phyloP scores from a whole-genome alignment of 2,113 vertebrate genomes.

The Lepisosteus osseus region DNA sequence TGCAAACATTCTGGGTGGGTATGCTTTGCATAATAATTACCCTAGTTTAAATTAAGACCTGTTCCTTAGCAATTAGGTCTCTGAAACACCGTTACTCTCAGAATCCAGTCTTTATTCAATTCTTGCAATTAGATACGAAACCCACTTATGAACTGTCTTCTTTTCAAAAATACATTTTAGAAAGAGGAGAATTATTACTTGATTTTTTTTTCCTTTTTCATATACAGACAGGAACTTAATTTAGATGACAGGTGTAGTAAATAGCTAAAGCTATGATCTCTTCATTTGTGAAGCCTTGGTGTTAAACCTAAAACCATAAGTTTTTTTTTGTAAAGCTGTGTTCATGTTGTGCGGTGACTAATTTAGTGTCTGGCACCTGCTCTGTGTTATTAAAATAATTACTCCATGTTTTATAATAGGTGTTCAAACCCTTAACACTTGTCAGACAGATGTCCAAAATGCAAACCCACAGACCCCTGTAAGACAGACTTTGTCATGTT shows the following conservation, averaged over 20 bases:
- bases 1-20: slow-evolving; percentile 99
- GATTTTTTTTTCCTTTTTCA: slow-evolving; percentile 18
- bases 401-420: slow-evolving; percentile 41
- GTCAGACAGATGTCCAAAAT: slow-evolving; percentile 44
- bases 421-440: slow-evolving; percentile 49
- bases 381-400: slow-evolving; percentile 36
- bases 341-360: slow-evolving; percentile 36
- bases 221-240: neutral
- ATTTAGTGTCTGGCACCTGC: slow-evolving; percentile 48
- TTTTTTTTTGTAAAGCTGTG: neutral
- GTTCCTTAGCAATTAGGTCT: slow-evolving; percentile 97
- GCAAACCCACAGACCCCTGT: slow-evolving; percentile 37
- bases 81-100: slow-evolving; percentile 85
- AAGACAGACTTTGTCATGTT: neutral
- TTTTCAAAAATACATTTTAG: slow-evolving; percentile 67
- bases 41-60: slow-evolving; percentile 99
- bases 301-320: slow-evolving; percentile 51
- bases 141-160: slow-evolving; percentile 75
- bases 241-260: slow-evolving; percentile 51
- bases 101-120: slow-evolving; percentile 85
- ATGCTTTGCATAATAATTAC: slow-evolving; percentile 99
- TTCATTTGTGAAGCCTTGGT: slow-evolving; percentile 45
- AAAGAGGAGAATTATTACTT: slow-evolving; percentile 53
- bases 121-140: slow-evolving; percentile 83
- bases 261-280: slow-evolving; percentile 42